A percentile compares a stretch with the other conserved stretches of the same genome.
Conservation (phyloP, 2,797 vertebrate genomes). For the Pachyuromys duprasi region DNA sequence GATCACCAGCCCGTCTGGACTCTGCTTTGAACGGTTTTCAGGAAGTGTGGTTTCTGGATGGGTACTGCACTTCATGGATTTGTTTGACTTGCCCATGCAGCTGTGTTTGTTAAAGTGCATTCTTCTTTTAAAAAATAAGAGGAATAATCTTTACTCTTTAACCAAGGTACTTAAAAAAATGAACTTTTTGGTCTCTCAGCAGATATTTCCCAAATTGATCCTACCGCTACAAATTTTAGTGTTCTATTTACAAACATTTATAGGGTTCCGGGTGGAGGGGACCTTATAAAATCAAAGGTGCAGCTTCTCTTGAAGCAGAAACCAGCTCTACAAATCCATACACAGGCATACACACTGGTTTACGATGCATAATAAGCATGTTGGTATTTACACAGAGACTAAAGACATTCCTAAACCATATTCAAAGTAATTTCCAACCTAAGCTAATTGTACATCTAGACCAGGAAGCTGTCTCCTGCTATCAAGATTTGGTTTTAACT, state of each 20-base stretch:
- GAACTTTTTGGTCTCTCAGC: slow-evolving; percentile 86
- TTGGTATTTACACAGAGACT: slow-evolving; percentile 84
- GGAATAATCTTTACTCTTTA: slow-evolving; percentile 89
- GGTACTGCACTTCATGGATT: slow-evolving; percentile 82
- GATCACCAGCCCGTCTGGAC: slow-evolving; percentile 76
- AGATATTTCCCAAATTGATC: slow-evolving; percentile 82
- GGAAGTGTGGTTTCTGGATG: slow-evolving; percentile 81
- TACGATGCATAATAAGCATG: slow-evolving; percentile 83
- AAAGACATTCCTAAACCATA: slow-evolving; percentile 65
- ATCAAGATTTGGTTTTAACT: slow-evolving; percentile 75
- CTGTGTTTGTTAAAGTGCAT: slow-evolving; percentile 88
- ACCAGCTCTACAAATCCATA: slow-evolving; percentile 82
- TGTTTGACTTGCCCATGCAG: slow-evolving; percentile 82
- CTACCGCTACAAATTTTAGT: slow-evolving; percentile 82
- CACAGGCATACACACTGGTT: slow-evolving; percentile 81
- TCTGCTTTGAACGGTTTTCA: slow-evolving; percentile 80
- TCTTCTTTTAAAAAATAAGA: slow-evolving; percentile 89
- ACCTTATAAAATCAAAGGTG: slow-evolving; percentile 84
- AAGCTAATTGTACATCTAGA: slow-evolving; percentile 71
- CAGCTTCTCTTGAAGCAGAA: slow-evolving; percentile 83
- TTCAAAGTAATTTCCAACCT: slow-evolving; percentile 71
- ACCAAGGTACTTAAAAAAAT: slow-evolving; percentile 85
- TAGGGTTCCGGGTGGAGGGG: slow-evolving; percentile 79
- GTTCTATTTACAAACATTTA: slow-evolving; percentile 86
- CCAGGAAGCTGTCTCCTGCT: slow-evolving; percentile 76